Base-by-base conservation (phyloP, 2,113 vertebrate species). In the Phaethornis superciliosus region DNA sequence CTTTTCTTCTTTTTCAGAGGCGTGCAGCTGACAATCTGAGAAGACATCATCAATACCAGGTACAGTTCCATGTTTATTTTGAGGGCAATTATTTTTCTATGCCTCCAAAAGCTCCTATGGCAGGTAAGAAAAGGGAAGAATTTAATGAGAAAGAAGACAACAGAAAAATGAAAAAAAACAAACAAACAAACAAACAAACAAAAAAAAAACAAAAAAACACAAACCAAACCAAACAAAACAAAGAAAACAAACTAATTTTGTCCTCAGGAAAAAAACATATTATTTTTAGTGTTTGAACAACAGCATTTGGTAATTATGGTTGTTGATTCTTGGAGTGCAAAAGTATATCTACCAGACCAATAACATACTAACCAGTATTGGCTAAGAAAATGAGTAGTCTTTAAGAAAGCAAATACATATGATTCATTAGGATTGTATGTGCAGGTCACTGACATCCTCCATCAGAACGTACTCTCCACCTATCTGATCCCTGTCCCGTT, bases 21-120 rank as follows among this genome's bases (percentile, higher is more conserved):
- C 98, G 99, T 92, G 99, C 99, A 62, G 99, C 99, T 85, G 98
- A 99, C 96, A 99, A 99, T 96, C 97, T 99, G 37, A 97, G 98
- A 96, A 97, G 98, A 95, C 99, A 98, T 93, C 98, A 99, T 56
- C 98, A 99, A 71, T 99, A 99, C 84, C 99, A 99, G 98, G 99
- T 99, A 97, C 96, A 94, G 13, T 6, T 1, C 6, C 12, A 15
- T 42, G 10, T 54, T 80, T 68, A 27, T 44, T 77, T 74, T 80
- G 28, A 10, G 5, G 5, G 14, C 3, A 63, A 22, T 56, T 68
- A 9, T 60, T 85, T 62, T 83, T 56, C 33, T 68, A 3, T 89
- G 49, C 3, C 28, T 92, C 19, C 4, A 63, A 33, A 68, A 49
- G 6, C 6, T 47, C 15, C 68, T 81, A 3, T 11, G 15, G 9